Conservation (phyloP, 2,888 invertebrate genomes). For the Thymelicus acteon region DNA sequence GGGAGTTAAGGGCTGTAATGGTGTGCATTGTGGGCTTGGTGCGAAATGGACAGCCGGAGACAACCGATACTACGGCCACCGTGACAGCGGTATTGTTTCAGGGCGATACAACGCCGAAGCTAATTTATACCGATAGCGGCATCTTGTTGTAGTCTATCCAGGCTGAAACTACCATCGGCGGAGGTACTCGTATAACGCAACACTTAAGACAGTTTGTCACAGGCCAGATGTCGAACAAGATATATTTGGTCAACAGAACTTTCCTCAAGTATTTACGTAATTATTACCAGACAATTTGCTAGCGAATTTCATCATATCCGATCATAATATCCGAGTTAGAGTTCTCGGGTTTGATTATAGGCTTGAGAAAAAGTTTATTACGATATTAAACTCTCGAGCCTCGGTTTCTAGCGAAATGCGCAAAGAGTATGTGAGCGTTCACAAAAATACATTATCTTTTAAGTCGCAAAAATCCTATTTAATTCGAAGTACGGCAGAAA, state of each 20-base stretch:
- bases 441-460: no score
- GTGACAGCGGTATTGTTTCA: conserved; percentile 77
- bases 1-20: conserved; percentile 34
- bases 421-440: no score
- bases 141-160: conserved; percentile 64
- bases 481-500: neutral
- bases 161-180: conserved; percentile 37
- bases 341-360: neutral
- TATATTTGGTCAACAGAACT: conserved; percentile 19
- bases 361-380: no score
- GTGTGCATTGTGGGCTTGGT: conserved; percentile 42
- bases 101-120: conserved; percentile 66
- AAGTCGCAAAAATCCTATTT: neutral
- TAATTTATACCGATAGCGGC: conserved; percentile 78
- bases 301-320: no score
- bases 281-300: neutral
- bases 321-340: no score
- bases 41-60: conserved; percentile 62
- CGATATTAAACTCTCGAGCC: no score
- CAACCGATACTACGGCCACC: conserved; percentile 69
- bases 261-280: neutral
- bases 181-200: conserved; percentile 23
- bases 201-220: conserved; percentile 29
- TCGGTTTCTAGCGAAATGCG: no score
- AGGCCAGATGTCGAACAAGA: conserved; percentile 19